Evolutionary conservation across 2,797 vertebrate species (phyloP).

Genomic region (Eidolon dupreanum): DNA sequence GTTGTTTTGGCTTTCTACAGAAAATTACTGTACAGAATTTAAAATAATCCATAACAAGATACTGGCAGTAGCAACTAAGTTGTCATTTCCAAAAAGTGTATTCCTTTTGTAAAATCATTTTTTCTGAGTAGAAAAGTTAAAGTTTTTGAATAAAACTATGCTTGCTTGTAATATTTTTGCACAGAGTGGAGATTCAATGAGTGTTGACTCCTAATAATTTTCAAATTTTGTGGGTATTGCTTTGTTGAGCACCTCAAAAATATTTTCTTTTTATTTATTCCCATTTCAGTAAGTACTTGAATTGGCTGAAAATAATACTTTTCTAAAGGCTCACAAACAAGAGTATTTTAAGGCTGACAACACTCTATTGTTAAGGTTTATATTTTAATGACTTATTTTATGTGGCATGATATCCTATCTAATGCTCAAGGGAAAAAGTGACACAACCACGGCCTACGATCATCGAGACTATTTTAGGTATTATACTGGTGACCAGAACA

Average conservation of each 20-base stretch:
- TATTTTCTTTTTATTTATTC: conserved; percentile 67
- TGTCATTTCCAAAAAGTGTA: background rate
- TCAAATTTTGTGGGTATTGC: background rate
- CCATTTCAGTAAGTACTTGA: conserved; percentile 53
- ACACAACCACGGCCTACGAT: background rate
- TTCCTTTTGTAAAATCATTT: background rate
- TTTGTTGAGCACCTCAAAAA: conserved; percentile 41
- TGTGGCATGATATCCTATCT: conserved; percentile 40
- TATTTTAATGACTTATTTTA: conserved; percentile 60
- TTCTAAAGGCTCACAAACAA: conserved; percentile 49
- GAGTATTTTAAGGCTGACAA: conserved; percentile 62
- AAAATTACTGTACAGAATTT: background rate
- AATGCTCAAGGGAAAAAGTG: conserved; percentile 63
- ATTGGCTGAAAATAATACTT: conserved; percentile 65
- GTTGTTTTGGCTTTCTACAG: background rate
- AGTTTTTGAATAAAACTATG: background rate
- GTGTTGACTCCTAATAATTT: background rate
- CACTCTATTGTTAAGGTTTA: conserved; percentile 52
- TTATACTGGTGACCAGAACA: conserved; percentile 13
- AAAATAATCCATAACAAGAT: background rate
- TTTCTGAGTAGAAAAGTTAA: background rate
- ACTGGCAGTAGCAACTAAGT: background rate
- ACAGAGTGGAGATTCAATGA: background rate
- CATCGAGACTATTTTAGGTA: conserved; percentile 74
- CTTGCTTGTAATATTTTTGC: background rate